Percentiles rank a stretch among this genome's conserved stretches.
These are phyloP conservation scores for Tapera naevia DNA, from an alignment of 2,797 vertebrate genomes.

Conservation along the genomic window DNA sequence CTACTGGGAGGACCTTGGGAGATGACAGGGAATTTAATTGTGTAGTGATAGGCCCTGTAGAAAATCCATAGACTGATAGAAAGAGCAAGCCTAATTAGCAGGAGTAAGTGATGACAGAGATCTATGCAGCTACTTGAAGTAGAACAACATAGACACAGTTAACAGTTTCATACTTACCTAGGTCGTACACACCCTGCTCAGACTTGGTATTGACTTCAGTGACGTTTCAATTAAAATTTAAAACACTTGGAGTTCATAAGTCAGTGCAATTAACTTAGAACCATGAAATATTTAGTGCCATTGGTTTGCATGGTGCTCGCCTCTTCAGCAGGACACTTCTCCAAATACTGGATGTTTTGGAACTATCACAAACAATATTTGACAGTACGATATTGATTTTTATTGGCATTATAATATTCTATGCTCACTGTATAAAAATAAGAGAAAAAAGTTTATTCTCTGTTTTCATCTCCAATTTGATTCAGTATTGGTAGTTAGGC, in stretches of 20 bases:
- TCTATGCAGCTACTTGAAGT: not conserved
- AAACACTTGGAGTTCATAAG: not conserved
- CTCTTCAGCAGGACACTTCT: not conserved
- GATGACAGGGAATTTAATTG: not conserved
- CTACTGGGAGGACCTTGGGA: not conserved
- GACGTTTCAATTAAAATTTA: not conserved
- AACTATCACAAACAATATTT: not conserved
- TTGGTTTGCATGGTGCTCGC: not conserved
- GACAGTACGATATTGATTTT: not conserved
- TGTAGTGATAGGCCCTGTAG: not conserved
- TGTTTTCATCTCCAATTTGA: not conserved
- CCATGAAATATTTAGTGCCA: not conserved
- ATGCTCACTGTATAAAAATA: not conserved
- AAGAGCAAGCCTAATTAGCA: not conserved
- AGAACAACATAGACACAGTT: not conserved
- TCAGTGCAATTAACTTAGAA: not conserved
- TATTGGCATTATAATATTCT: not conserved
- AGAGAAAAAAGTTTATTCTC: rapidly evolving
- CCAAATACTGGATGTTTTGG: not conserved
- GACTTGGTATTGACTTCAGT: not conserved
- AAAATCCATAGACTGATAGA: not conserved
- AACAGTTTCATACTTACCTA: not conserved
- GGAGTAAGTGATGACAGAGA: not conserved
- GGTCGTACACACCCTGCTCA: not conserved
- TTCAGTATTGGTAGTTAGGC: conserved; percentile 24